phyloP scores from a whole-genome alignment of 2,888 invertebrate species.

The Drosophila atroscutellata region DNA sequence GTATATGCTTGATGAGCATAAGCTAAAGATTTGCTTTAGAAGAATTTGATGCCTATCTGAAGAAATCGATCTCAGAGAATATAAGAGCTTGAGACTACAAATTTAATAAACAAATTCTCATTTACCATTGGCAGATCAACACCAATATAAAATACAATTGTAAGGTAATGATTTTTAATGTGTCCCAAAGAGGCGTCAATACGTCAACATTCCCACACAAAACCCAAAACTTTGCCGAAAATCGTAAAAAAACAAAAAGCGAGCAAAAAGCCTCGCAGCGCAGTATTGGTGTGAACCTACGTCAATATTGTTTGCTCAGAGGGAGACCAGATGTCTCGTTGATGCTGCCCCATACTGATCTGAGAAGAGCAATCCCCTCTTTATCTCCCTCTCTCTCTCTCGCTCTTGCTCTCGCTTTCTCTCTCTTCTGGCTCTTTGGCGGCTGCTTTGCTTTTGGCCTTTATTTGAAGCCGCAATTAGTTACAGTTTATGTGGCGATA shows the following conservation, averaged over 20 bases:
- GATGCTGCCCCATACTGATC: conserved; percentile 45
- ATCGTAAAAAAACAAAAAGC: conserved; percentile 23
- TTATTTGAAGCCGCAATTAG: conserved; percentile 84
- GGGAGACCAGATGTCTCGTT: conserved; percentile 59
- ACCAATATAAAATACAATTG: background rate
- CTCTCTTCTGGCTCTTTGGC: conserved; percentile 25
- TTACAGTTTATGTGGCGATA: conserved; percentile 82
- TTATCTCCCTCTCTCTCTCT: background rate
- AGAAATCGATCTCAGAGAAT: background rate
- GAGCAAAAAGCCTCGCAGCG: conserved; percentile 22
- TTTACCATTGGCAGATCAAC: background rate
- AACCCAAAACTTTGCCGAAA: background rate
- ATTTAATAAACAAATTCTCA: too few relatives aligned
- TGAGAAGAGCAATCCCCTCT: conserved; percentile 10
- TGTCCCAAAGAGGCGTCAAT: background rate
- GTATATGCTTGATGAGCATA: too few relatives aligned
- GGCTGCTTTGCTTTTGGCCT: conserved; percentile 64
- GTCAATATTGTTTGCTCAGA: conserved; percentile 56
- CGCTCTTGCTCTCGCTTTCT: background rate
- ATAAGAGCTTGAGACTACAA: too few relatives aligned
- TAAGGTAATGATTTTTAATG: background rate
- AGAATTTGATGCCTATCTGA: background rate
- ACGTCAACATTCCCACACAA: background rate
- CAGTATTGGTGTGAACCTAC: conserved; percentile 61
- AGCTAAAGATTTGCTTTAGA: too few relatives aligned